A percentile compares a stretch with the other conserved stretches of the same genome.
phyloP scores from a whole-genome alignment of 2,113 vertebrate species.

The Dromiciops gliroides region DNA sequence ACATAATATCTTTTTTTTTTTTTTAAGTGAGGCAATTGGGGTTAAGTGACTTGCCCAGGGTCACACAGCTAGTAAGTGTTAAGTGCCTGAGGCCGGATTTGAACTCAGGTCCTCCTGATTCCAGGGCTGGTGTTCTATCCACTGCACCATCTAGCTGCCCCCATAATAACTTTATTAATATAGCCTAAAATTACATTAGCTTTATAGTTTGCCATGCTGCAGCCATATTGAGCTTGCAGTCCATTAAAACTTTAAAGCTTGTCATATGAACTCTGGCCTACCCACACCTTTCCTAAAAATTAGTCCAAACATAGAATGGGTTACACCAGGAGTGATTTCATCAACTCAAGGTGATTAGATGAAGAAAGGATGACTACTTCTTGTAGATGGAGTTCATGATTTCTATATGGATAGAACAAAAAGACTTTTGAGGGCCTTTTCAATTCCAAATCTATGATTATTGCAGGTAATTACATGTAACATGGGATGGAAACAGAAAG shows the following conservation, averaged over 20 bases:
- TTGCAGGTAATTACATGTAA: neutral
- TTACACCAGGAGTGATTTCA: neutral
- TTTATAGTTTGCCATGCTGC: neutral
- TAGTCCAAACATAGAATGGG: neutral
- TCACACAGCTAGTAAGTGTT: no score
- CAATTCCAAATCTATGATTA: neutral
- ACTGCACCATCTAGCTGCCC: no score
- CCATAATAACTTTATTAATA: no score
- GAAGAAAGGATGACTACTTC: neutral
- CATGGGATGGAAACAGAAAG: neutral
- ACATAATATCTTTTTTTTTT: neutral
- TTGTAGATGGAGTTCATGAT: neutral
- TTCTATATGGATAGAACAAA: neutral
- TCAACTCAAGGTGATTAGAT: neutral
- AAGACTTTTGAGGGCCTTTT: neutral
- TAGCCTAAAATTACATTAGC: neutral
- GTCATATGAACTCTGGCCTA: neutral
- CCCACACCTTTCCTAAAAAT: neutral
- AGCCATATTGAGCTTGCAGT: neutral
- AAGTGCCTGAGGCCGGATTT: no score
- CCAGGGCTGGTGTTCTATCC: no score
- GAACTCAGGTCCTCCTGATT: no score
- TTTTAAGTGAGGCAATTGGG: no score
- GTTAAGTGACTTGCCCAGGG: no score
- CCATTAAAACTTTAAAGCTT: neutral